Conservation (phyloP, 2,888 invertebrate genomes). For the Hylaea fasciaria region DNA sequence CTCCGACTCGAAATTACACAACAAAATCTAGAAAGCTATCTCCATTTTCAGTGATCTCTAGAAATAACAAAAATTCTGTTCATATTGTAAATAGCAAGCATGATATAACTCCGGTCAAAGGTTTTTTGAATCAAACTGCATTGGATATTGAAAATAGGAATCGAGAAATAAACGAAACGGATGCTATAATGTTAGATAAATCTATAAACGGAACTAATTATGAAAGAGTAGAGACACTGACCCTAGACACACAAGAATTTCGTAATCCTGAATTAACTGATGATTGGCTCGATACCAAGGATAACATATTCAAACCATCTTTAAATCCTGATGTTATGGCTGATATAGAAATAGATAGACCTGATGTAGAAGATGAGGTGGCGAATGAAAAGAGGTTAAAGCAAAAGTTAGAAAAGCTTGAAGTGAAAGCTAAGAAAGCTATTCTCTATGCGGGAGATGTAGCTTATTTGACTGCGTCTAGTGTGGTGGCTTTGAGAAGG, state of each 20-base stretch:
- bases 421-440: constrained; percentile 78
- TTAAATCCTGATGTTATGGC: constrained; percentile 69
- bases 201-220: constrained; percentile 64
- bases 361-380: constrained; percentile 66
- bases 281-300: constrained; percentile 70
- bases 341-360: constrained; percentile 75
- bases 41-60: constrained; percentile 69
- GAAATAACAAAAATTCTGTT: constrained; percentile 56
- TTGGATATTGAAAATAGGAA: constrained; percentile 67
- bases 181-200: constrained; percentile 66
- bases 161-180: constrained; percentile 56
- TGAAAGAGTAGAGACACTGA: constrained; percentile 52
- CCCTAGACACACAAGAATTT: constrained; percentile 63
- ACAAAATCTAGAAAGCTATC: constrained; percentile 31
- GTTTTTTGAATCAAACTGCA: constrained; percentile 76
- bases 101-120: constrained; percentile 49
- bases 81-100: constrained; percentile 56
- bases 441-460: constrained; percentile 81
- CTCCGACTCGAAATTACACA: constrained; percentile 23
- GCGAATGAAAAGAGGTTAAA: constrained; percentile 69
- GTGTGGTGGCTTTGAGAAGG: constrained; percentile 77
- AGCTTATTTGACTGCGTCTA: constrained; percentile 78
- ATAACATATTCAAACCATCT: constrained; percentile 59
- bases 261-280: constrained; percentile 65
- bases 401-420: constrained; percentile 70